Evolutionary conservation across 30 jellyfish, hydroid and myxozoan genomes (phyloP).

Genomic region (Hydractinia echinata): DNA sequence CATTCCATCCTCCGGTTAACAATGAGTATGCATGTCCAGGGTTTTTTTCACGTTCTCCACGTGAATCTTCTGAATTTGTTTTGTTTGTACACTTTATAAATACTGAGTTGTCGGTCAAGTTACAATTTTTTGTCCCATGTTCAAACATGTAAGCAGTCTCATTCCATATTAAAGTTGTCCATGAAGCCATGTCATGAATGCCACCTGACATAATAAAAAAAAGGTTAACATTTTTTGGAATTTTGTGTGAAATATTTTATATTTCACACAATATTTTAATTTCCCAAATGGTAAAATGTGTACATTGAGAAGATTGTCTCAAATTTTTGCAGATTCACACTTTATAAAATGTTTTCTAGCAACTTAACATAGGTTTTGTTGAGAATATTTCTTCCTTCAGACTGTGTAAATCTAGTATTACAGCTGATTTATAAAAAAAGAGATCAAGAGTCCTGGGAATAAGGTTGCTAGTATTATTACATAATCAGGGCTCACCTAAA

Average conservation of each 20-base stretch:
- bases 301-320: neutral
- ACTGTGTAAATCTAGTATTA: too few species aligned
- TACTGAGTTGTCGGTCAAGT: conserved; percentile 43
- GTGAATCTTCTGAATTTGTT: neutral
- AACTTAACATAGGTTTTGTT: too few species aligned
- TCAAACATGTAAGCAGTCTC: conserved; percentile 65
- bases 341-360: too few species aligned
- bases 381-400: too few species aligned
- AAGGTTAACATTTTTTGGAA: neutral
- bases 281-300: neutral
- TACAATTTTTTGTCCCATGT: conserved; percentile 64
- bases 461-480: too few species aligned
- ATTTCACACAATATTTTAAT: too few species aligned
- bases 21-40: conserved; percentile 65
- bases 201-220: conserved; percentile 48
- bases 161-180: conserved; percentile 75
- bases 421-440: too few species aligned
- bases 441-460: too few species aligned
- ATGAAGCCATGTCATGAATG: conserved; percentile 79
- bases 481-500: conserved; percentile 38
- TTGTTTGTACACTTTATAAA: conserved; percentile 40
- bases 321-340: too few species aligned
- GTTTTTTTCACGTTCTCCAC: conserved; percentile 16
- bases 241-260: neutral
- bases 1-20: conserved; percentile 29